Conservation (phyloP, 2,113 vertebrate genomes). For the Glaucidium brasilianum region DNA sequence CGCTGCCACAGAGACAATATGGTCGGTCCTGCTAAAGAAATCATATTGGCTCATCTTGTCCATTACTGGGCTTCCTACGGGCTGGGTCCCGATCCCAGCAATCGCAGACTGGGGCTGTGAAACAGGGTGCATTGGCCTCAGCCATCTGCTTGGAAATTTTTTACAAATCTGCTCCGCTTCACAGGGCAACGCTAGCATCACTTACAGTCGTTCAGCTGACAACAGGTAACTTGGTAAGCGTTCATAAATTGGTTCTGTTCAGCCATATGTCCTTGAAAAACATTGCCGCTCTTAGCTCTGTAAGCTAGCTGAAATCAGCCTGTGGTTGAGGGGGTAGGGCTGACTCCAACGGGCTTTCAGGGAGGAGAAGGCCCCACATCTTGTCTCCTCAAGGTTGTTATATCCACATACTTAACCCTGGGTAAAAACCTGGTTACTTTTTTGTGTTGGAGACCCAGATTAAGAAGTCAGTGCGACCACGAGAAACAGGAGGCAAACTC, state of each 20-base stretch:
- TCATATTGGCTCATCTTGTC: background rate
- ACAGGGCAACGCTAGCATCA: accelerated
- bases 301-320: background rate
- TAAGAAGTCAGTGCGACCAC: background rate
- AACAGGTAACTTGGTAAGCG: background rate
- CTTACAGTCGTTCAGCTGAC: background rate
- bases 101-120: accelerated
- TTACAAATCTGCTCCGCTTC: background rate
- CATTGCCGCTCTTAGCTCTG: background rate
- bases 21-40: background rate
- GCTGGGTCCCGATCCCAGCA: background rate
- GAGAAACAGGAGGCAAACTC: background rate
- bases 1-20: background rate
- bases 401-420: accelerated
- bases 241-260: background rate
- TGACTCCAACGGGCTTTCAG: background rate
- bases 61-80: background rate
- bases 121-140: background rate
- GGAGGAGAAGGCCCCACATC: background rate
- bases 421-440: background rate
- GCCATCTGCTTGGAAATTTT: background rate
- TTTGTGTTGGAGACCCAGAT: background rate
- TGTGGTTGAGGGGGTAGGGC: background rate
- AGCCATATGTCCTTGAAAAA: background rate
- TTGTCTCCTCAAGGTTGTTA: background rate